A percentile compares a stretch with the other conserved stretches of the same genome.
These are phyloP conservation scores for Micropoecilia bifurca DNA, from an alignment of 2,797 vertebrate genomes.

Conservation along the genomic window DNA sequence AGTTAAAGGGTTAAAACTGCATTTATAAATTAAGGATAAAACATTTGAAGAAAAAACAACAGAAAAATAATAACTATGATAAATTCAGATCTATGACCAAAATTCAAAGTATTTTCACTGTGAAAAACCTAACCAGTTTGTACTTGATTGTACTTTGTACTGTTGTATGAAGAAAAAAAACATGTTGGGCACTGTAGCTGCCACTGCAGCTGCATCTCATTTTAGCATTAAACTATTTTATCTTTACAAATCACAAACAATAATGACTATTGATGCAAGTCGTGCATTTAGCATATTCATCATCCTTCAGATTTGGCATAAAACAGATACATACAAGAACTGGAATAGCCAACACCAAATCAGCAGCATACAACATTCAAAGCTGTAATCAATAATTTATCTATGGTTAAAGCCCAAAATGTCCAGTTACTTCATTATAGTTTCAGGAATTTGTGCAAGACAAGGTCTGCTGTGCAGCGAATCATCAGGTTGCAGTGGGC, in stretches of 20 bases:
- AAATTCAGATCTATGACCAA: neutral
- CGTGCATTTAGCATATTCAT: neutral
- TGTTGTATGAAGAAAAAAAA: neutral
- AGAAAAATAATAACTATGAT: neutral
- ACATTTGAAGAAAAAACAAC: neutral
- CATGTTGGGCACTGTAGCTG: neutral
- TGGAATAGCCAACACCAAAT: neutral
- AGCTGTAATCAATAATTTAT: neutral
- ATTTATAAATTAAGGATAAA: neutral
- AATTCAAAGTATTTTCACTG: neutral
- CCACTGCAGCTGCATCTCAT: neutral
- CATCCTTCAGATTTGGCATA: neutral
- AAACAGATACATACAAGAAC: neutral
- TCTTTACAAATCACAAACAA: neutral
- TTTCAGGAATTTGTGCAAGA: neutral
- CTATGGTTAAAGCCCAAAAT: neutral
- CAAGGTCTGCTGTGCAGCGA: conserved; percentile 9
- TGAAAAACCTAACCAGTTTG: neutral
- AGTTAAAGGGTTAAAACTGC: too few species aligned
- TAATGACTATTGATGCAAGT: neutral
- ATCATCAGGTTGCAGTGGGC: conserved; percentile 7
- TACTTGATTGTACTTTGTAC: neutral
- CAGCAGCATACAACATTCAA: neutral
- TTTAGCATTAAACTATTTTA: neutral
- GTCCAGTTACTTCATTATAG: neutral